Conservation (phyloP, 2,113 vertebrate genomes). For the Scopus umbretta region DNA sequence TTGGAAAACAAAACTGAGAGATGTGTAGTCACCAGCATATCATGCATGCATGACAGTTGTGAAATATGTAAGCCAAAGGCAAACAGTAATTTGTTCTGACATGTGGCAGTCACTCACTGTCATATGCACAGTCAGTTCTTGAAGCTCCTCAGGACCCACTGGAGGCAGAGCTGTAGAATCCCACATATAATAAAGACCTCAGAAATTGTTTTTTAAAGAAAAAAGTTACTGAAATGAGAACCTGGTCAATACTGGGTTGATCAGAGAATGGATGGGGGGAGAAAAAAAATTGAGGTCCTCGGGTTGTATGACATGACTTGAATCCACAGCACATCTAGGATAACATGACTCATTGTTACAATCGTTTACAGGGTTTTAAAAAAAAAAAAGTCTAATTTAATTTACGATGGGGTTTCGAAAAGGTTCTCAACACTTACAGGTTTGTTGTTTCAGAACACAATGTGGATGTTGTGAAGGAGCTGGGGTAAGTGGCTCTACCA, state of each 20-base stretch:
- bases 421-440: neutral
- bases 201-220: neutral
- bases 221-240: neutral
- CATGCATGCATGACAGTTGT: neutral
- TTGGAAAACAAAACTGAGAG: neutral
- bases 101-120: neutral
- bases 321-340: neutral
- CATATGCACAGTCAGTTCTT: neutral
- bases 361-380: neutral
- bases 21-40: neutral
- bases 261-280: neutral
- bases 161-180: neutral
- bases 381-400: too few species aligned
- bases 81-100: conserved; percentile 13
- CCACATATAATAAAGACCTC: neutral
- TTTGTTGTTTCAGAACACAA: neutral
- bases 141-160: neutral
- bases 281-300: neutral
- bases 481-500: neutral
- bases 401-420: neutral
- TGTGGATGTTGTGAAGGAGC: neutral
- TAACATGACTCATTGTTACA: neutral
- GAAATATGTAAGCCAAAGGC: neutral
- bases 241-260: neutral
- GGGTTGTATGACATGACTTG: neutral